Base-by-base conservation (phyloP, 2,888 invertebrate species). In the Lissonota sp. region DNA sequence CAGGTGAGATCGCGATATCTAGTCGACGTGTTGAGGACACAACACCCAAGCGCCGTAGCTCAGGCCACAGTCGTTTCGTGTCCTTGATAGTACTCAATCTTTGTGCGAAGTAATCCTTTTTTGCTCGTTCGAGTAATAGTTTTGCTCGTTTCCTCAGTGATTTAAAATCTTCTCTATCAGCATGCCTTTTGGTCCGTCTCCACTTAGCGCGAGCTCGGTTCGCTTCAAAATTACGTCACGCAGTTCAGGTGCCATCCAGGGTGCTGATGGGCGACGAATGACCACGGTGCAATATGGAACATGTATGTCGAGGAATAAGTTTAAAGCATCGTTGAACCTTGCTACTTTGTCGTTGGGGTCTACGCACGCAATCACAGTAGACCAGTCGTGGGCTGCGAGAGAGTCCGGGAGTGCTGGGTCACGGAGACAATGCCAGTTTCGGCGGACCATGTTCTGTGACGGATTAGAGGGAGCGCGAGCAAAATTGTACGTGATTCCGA, bases 191-290 rank as follows among this genome's bases (percentile, higher is more conserved):
- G 26, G 44, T 42, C 4, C 12, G 10, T 37, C 44, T 40, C 8
- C 4, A 57, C 8, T n/a, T 8, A 6, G 5, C 42, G 4, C 26
- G 6, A 6, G 69, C 12, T 0, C 69, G 44, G n/a, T 57, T 58
- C 69, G 42, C 10, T 10, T 0, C 0, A 5, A 7, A 10, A 57
- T 44, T 14, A 57, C 6, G 7, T 5, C 26, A 5, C 37, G 42
- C 42, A 69, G 10, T 40, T 14, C 12, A 7, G 57, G 44, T 0
- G 69, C 12, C 55, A 67, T 67, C 55, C 64, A 66, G 4, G 64
- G 44, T 14, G 44, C 39, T 0, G 51, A 51, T 14, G 12, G 51
- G 44, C 10, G 44, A 4, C 44, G 44, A 4, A 1, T 1, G 10
- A 10, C 10, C 6, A 44, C 44, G 1, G 10, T 1, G 1, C 6